Percentiles rank a stretch among this genome's conserved stretches.
phyloP scores from a whole-genome alignment of 1,140 invertebrate genomes.

The Penaeus japonicus region DNA sequence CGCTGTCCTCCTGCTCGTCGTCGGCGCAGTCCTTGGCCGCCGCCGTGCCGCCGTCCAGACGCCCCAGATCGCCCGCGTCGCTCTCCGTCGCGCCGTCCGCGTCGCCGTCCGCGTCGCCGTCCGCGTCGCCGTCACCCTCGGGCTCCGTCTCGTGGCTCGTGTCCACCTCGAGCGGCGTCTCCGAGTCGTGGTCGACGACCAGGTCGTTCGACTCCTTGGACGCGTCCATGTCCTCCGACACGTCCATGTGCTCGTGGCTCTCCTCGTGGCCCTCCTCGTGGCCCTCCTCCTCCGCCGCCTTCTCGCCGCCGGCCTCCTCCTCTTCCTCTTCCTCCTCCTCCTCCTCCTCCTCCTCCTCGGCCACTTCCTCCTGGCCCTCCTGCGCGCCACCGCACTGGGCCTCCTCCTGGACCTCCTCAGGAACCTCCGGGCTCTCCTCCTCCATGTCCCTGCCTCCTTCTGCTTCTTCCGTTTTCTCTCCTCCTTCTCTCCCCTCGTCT shows the following conservation, averaged over 20 bases:
- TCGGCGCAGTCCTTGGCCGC: conserved; percentile 18
- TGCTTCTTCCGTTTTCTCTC: background rate
- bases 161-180: conserved; percentile 58
- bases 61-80: background rate
- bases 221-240: conserved; percentile 36
- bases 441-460: background rate
- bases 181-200: conserved; percentile 56
- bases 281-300: conserved; percentile 24
- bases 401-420: background rate
- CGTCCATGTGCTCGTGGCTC: conserved; percentile 25
- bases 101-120: conserved; percentile 24
- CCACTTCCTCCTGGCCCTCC: background rate
- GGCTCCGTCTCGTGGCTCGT: conserved; percentile 59
- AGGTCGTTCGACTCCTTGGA: conserved; percentile 52
- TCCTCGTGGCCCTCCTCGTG: background rate
- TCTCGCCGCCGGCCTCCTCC: conserved; percentile 8
- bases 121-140: conserved; percentile 52
- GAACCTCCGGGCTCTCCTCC: background rate
- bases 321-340: background rate
- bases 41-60: background rate
- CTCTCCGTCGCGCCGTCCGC: background rate
- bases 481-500: background rate
- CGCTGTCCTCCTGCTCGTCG: conserved; percentile 55
- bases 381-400: background rate
- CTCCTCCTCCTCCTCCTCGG: background rate